Conservation (phyloP, 92 coral and sea anemone species). For the Parazoanthus swiftii region DNA sequence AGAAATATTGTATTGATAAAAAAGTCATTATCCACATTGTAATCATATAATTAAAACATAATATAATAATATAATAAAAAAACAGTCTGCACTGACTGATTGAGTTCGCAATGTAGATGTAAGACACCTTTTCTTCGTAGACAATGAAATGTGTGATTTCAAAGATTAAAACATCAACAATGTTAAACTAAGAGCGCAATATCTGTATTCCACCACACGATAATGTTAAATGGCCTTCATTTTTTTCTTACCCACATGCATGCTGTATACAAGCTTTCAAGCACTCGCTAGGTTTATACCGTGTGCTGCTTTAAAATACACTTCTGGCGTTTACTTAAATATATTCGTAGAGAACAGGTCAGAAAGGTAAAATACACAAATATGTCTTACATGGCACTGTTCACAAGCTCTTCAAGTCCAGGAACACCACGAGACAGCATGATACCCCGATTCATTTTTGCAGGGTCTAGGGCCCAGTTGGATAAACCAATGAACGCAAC, state of each 20-base stretch:
- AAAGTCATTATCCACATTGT: not conserved
- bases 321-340: not conserved
- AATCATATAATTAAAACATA: not conserved
- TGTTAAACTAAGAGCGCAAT: too few species aligned
- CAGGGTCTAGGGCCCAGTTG: slow-evolving; percentile 90
- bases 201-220: not conserved
- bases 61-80: too few species aligned
- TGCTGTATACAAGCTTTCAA: not conserved
- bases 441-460: slow-evolving; percentile 81
- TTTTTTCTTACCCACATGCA: not conserved
- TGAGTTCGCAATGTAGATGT: too few species aligned
- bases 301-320: not conserved
- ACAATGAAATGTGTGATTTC: too few species aligned
- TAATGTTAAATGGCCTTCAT: not conserved
- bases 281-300: not conserved
- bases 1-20: not conserved
- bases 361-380: not conserved
- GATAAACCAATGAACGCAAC: slow-evolving; percentile 89
- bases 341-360: not conserved
- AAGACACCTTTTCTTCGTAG: too few species aligned
- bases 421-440: slow-evolving; percentile 86
- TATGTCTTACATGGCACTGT: slow-evolving; percentile 68
- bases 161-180: too few species aligned
- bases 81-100: too few species aligned
- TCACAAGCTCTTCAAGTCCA: slow-evolving; percentile 54